Conservation (phyloP, 2,888 invertebrate species). For the Drosophila mayaguana region DNA sequence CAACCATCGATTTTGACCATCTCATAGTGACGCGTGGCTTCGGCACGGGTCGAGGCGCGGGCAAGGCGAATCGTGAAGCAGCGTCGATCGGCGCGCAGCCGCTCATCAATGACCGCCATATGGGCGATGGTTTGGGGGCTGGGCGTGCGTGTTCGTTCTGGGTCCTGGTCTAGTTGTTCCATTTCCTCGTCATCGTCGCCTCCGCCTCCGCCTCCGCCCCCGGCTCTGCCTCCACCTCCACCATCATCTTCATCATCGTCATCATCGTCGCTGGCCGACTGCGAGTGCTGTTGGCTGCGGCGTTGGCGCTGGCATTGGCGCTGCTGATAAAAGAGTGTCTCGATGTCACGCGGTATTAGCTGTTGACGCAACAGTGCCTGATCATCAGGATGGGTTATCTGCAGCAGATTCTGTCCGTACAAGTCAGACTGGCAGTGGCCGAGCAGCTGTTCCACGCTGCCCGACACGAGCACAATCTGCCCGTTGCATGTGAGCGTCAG, state of each 20-base stretch:
- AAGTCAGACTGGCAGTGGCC: conserved; percentile 95
- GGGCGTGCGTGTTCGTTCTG: conserved; percentile 50
- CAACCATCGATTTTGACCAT: conserved; percentile 89
- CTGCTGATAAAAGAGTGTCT: conserved; percentile 81
- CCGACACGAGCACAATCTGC: conserved; percentile 94
- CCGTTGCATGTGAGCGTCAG: conserved; percentile 92
- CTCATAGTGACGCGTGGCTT: conserved; percentile 89
- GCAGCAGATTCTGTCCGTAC: conserved; percentile 92
- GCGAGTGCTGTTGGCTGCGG: conserved; percentile 37
- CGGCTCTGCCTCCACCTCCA: neutral
- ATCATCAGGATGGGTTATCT: conserved; percentile 92
- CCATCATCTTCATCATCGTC: conserved; percentile 82
- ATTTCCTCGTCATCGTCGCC: neutral
- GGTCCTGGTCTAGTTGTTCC: conserved; percentile 21
- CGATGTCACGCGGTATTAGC: conserved; percentile 86
- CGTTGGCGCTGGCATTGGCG: conserved; percentile 53
- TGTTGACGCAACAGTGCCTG: conserved; percentile 90
- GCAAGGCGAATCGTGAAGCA: conserved; percentile 87
- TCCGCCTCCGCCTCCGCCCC: neutral
- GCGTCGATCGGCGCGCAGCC: conserved; percentile 86
- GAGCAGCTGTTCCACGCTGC: conserved; percentile 93
- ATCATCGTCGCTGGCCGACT: conserved; percentile 83
- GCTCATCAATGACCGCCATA: conserved; percentile 80
- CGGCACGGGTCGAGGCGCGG: conserved; percentile 90
- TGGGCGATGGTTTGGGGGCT: conserved; percentile 68